These are phyloP conservation scores for Drosophila jambulina DNA, from an alignment of 1,140 invertebrate species.

Conservation along the genomic window DNA sequence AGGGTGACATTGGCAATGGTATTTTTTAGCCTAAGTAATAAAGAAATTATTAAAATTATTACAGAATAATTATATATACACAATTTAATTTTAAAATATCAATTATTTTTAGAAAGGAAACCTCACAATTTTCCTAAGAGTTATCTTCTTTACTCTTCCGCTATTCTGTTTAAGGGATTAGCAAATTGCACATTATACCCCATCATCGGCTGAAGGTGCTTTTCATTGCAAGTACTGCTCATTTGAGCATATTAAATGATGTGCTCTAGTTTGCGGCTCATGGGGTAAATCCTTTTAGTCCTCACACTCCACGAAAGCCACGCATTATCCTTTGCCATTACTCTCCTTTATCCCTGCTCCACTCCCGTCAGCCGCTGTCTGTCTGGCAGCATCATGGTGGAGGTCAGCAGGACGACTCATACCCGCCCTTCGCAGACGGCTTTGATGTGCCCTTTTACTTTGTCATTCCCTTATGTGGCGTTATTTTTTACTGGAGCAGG, in stretches of 20 bases:
- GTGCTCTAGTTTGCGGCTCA: slow-evolving; percentile 21
- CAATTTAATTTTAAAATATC: too few species aligned
- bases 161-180: slow-evolving; percentile 18
- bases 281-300: slow-evolving; percentile 48
- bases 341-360: slow-evolving; percentile 16
- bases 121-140: too few species aligned
- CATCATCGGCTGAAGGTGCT: slow-evolving; percentile 21
- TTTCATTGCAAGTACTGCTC: slow-evolving; percentile 25
- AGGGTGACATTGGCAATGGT: not conserved
- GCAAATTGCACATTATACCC: slow-evolving; percentile 15
- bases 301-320: slow-evolving; percentile 39
- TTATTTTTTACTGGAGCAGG: slow-evolving; percentile 33
- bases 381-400: not conserved
- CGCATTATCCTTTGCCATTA: slow-evolving; percentile 49
- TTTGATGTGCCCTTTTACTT: slow-evolving; percentile 62
- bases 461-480: slow-evolving; percentile 45
- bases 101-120: too few species aligned
- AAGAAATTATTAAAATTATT: too few species aligned
- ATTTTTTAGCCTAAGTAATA: not conserved
- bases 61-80: too few species aligned
- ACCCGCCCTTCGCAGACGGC: slow-evolving; percentile 14
- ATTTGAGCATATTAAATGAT: slow-evolving; percentile 54
- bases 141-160: not conserved
- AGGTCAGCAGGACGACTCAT: slow-evolving; percentile 38
- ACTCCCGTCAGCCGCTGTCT: slow-evolving; percentile 4